Evolutionary conservation across 1,140 invertebrate genomes (phyloP), one percentile per base, ranked within the genome.

Genomic region (Nasonia longicornis): DNA sequence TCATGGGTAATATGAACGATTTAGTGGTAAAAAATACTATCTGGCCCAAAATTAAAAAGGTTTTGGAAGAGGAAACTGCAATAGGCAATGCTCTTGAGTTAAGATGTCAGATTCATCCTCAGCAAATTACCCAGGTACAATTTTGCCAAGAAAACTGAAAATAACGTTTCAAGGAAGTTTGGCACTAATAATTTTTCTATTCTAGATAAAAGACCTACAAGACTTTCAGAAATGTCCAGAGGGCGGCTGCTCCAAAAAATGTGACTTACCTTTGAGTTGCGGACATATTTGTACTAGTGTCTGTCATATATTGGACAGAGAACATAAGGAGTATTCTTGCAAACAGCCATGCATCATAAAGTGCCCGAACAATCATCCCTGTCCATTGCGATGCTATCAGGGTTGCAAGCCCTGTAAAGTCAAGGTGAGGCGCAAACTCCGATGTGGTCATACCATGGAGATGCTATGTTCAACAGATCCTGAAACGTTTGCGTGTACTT

Each of bases 1-100:
- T 93, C 20, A 91, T 94, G 82, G 94, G 93, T 70, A 96, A 96
- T 88, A 93, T 96, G 84, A 86, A 92, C 2, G 91, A 92, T 31
- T 85, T 96, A 11, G 87, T 88, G 77, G 79, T 78, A 12, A 90
- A 91, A 78, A 91, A 90, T 64, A 83, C 89, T 71, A 85, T 93
- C 11, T 94, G 94, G 94, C 85, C 82, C 2, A 87, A 91, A 79
- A 92, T 94, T 35, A 87, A 89, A 11, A 80, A 82, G 11, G 90
- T 90, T 22, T 86, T 94, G 14, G 85, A 89, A 81, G 83, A 87
- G 26, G 87, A 91, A 77, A 84, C 88, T 3, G 87, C 90, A 0
- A 82, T 93, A 64, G 92, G 92, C 16, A 75, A 86, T 52, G 14
- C 16, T 35, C 4, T 79, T 8, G 26, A 70, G 70, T 31, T 79